A percentile compares a stretch with the other conserved stretches of the same genome.
Evolutionary conservation across 2,888 invertebrate species (phyloP).

Genomic region (Lasius platythorax): DNA sequence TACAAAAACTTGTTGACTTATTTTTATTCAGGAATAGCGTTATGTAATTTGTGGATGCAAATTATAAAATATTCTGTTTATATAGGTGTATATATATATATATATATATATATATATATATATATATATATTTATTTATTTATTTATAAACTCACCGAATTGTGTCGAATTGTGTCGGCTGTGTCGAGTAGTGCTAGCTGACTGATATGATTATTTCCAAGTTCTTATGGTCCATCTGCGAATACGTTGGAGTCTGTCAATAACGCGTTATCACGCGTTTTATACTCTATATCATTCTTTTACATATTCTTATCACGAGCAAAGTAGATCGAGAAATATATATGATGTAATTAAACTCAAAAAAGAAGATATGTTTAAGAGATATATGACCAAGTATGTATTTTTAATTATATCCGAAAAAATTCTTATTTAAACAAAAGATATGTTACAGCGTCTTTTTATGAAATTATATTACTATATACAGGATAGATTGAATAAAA

Average conservation of each 20-base stretch:
- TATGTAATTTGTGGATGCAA: too few species aligned
- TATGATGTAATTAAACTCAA: not conserved
- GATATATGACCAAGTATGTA: not conserved
- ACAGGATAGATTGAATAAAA: not conserved
- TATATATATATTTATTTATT: too few species aligned
- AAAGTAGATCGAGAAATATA: not conserved
- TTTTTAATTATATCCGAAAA: too few species aligned
- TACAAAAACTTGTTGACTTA: too few species aligned
- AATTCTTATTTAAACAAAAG: too few species aligned
- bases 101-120: too few species aligned
- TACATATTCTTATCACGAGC: constrained; percentile 21
- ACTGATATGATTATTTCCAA: not conserved
- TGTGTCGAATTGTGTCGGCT: too few species aligned
- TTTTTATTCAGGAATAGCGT: too few species aligned
- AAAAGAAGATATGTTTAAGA: not conserved
- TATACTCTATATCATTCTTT: not conserved
- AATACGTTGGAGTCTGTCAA: not conserved
- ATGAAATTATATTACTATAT: not conserved
- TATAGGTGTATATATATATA: too few species aligned
- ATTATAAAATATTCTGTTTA: too few species aligned
- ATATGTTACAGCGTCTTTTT: not conserved
- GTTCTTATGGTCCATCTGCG: not conserved
- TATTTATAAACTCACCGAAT: constrained; percentile 3
- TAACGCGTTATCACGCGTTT: not conserved
- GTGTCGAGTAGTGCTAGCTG: too few species aligned